Evolutionary conservation across 2,888 invertebrate species (phyloP).

Genomic region (Copidosoma aretas): DNA sequence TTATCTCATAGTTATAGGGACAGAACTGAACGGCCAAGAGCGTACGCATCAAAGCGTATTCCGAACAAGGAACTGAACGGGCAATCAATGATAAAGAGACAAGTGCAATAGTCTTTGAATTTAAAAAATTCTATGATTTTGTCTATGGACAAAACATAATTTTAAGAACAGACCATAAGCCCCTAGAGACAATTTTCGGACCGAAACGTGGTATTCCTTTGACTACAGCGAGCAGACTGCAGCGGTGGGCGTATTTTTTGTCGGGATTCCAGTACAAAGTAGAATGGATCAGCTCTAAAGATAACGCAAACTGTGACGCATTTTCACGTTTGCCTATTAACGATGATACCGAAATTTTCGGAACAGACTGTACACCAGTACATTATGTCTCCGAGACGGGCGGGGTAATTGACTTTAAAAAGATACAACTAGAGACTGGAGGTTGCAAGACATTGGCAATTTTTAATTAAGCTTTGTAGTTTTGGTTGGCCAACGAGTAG

Average conservation of each 20-base stretch:
- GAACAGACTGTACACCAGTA: constrained; percentile 15
- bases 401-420: constrained; percentile 14
- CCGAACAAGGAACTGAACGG: constrained; percentile 35
- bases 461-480: constrained; percentile 20
- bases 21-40: constrained; percentile 44
- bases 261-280: constrained; percentile 30
- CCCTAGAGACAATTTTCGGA: constrained; percentile 51
- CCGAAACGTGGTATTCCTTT: constrained; percentile 39
- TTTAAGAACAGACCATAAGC: constrained; percentile 54
- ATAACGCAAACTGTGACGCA: constrained; percentile 32
- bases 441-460: neutral
- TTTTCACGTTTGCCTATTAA: constrained; percentile 9
- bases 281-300: constrained; percentile 19
- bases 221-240: constrained; percentile 45
- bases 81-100: constrained; percentile 41
- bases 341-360: neutral
- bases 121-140: constrained; percentile 24
- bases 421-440: constrained; percentile 21
- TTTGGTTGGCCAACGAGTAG: neutral
- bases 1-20: constrained; percentile 6
- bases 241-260: neutral
- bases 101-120: constrained; percentile 29
- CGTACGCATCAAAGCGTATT: constrained; percentile 45
- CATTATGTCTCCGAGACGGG: constrained; percentile 24
- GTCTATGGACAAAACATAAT: constrained; percentile 41